A percentile compares a stretch with the other conserved stretches of the same genome.
These are phyloP conservation scores for Cirrhinus mrigala DNA, from an alignment of 2,797 vertebrate genomes.

Conservation along the genomic window DNA sequence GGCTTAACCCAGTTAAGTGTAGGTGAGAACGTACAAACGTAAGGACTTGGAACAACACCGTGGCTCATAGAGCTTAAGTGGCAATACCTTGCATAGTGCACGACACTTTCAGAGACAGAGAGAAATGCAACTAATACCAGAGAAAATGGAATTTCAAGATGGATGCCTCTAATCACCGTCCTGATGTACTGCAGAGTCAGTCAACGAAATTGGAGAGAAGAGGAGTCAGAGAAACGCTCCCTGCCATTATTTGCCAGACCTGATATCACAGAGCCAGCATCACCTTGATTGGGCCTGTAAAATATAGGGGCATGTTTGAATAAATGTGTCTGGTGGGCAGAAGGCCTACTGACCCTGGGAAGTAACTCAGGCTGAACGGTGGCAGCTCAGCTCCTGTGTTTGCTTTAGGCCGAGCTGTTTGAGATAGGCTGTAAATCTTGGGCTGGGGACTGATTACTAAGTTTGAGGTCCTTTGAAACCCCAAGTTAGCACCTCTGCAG, in stretches of 20 bases:
- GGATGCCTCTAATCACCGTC: conserved; percentile 71
- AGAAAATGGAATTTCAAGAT: conserved; percentile 74
- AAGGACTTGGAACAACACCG: conserved; percentile 52
- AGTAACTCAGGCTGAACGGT: conserved; percentile 71
- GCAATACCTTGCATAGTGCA: conserved; percentile 64
- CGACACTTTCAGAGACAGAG: conserved; percentile 55
- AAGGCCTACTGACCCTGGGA: conserved; percentile 63
- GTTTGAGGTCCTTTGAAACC: conserved; percentile 58
- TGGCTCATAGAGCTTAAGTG: conserved; percentile 59
- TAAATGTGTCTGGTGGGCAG: conserved; percentile 59
- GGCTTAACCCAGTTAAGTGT: conserved; percentile 55
- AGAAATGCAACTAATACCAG: conserved; percentile 72
- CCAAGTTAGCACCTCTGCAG: conserved; percentile 37
- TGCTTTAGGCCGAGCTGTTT: conserved; percentile 70
- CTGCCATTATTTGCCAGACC: conserved; percentile 43
- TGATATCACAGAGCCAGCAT: conserved; percentile 49
- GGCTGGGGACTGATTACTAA: conserved; percentile 64
- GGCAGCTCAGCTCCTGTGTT: conserved; percentile 68
- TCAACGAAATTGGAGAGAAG: conserved; percentile 41
- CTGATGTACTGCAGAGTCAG: conserved; percentile 60
- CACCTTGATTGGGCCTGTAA: conserved; percentile 73
- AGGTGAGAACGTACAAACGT: conserved; percentile 52
- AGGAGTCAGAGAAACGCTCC: conserved; percentile 22
- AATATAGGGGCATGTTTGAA: conserved; percentile 73
- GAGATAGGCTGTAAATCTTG: conserved; percentile 72